Evolutionary conservation across 2,888 invertebrate genomes (phyloP), one percentile per base, ranked within the genome.

Genomic region (Acleris cristana): DNA sequence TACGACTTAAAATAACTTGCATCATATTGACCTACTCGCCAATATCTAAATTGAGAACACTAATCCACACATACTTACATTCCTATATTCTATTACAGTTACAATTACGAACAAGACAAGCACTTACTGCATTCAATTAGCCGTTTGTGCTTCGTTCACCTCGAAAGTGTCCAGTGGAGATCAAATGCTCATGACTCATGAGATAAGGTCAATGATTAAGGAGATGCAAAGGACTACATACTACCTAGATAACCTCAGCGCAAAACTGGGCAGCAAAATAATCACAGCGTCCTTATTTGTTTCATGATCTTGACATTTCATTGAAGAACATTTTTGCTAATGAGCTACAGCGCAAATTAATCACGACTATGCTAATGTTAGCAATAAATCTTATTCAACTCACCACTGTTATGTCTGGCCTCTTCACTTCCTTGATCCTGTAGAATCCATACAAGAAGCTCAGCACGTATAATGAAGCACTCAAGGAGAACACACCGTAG

Each of bases 401-500:
- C 73, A 92, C 92, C 78, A 81, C 75, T 69, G 76, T 79, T 8
- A 85, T 70, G 68, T 88, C 81, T 8, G 78, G 78, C 74, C 83
- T 86, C 75, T 93, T 95, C 52, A 94, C 94, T 85, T 97, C 97
- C 70, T 96, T 94, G 71, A 97, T 94, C 71, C 95, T 94, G 73
- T 95, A 94, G 74, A 95, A 93, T 1, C 96, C 97, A 76, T 97
- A 97, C 66, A 95, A 87, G 77, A 97, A 95, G 69, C 96, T 95
- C 70, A 97, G 82, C 40, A 96, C 85, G 81, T 97, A 97, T 74
- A 97, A 91, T 3, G 94, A 93, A 0, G 96, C 96, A 74, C 97
- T 96, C 69, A 96, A 94, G 6, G 96, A 94, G 81, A 97, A 97
- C 16, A 97, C 96, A 54, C 97, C 97, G 78, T 97, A 97, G 79